Conservation (phyloP, 2,797 vertebrate species). For the Botia kubotai region DNA sequence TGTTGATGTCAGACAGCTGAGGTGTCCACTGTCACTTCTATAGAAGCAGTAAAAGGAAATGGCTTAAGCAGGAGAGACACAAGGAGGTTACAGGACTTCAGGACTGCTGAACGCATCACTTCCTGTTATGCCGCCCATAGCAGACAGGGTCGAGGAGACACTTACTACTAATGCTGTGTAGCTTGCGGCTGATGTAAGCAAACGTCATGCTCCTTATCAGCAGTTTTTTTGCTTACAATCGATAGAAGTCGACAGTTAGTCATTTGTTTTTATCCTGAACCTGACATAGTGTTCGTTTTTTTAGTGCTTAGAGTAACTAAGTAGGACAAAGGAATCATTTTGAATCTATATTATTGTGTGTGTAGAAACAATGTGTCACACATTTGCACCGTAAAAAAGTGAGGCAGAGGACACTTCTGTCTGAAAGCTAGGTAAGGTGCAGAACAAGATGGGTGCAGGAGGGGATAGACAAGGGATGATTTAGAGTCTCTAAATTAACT, state of each 20-base stretch:
- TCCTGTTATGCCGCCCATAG: conserved; percentile 33
- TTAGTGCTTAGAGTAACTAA: not conserved
- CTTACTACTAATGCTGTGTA: conserved; percentile 10
- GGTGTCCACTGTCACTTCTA: conserved; percentile 4
- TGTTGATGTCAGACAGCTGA: not conserved
- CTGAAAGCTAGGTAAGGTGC: too few species aligned
- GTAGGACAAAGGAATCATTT: not conserved
- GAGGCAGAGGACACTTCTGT: too few species aligned
- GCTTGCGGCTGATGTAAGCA: conserved; percentile 34
- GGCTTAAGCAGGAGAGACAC: conserved; percentile 61
- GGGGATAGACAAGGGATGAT: too few species aligned
- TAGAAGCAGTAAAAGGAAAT: conserved; percentile 42
- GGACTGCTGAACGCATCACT: conserved; percentile 45
- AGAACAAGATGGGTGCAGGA: too few species aligned
- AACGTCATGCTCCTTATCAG: conserved; percentile 25
- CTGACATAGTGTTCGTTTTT: not conserved
- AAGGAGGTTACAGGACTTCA: conserved; percentile 18
- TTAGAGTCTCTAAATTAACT: too few species aligned
- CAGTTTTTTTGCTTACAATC: conserved; percentile 1
- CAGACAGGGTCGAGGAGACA: conserved; percentile 1
- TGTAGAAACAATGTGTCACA: too few species aligned
- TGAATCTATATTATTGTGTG: not conserved
- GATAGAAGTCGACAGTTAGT: conserved; percentile 17
- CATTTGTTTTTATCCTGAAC: not conserved
- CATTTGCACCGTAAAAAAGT: too few species aligned